phyloP scores from a whole-genome alignment of 2,113 vertebrate species.

The Phodopus roborovskii region DNA sequence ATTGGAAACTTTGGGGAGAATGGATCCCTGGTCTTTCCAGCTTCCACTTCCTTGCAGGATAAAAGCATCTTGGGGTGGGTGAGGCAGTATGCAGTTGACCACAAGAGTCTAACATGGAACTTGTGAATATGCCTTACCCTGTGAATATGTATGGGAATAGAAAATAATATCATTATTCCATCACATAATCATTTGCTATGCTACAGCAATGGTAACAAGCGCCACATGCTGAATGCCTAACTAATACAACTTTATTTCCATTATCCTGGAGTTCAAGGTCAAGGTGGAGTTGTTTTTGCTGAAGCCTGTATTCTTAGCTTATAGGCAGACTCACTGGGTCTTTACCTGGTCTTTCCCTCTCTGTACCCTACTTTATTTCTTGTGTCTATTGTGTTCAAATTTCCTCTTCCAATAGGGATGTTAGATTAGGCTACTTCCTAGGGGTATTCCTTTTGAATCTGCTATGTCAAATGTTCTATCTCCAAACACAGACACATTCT shows the following conservation, averaged over 20 bases:
- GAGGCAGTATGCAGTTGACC: not conserved
- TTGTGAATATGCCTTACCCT: not conserved
- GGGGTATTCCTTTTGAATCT: not conserved
- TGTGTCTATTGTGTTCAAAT: not conserved
- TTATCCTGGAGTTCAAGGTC: not conserved
- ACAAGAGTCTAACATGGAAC: not conserved
- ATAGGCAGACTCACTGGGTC: not conserved
- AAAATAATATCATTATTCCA: not conserved
- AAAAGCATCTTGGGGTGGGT: not conserved
- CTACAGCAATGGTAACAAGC: accelerated
- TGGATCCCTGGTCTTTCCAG: not conserved
- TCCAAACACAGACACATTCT: not conserved
- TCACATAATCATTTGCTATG: not conserved
- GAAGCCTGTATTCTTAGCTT: not conserved
- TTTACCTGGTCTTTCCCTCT: not conserved
- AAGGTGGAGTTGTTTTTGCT: not conserved
- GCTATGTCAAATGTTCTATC: not conserved
- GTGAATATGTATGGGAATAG: not conserved
- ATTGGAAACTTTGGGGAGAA: not conserved
- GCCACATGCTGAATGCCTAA: not conserved
- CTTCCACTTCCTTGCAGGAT: not conserved
- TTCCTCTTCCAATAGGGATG: not conserved
- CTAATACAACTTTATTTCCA: not conserved
- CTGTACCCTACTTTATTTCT: not conserved
- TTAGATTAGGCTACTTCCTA: not conserved